phyloP scores from a whole-genome alignment of 2,113 vertebrate species.

The Cephalopholis sonnerati region DNA sequence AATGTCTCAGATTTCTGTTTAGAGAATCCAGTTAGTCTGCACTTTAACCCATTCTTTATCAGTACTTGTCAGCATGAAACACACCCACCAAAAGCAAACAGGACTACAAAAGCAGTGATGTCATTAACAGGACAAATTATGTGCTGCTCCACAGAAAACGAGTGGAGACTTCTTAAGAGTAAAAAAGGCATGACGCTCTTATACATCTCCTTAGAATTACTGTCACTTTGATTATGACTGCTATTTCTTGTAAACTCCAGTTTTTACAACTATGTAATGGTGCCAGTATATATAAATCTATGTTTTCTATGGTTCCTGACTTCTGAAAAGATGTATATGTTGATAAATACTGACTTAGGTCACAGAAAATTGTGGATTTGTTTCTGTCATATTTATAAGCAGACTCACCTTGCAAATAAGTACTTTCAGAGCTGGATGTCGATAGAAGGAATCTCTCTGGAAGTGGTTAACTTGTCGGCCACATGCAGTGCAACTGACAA shows the following conservation, averaged over 20 bases:
- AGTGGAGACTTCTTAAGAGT: neutral
- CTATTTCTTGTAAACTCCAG: neutral
- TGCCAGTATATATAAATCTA: neutral
- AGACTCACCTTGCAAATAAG: slow-evolving; percentile 96
- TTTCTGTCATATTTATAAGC: neutral
- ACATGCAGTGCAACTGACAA: slow-evolving; percentile 97
- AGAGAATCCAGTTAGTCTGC: neutral
- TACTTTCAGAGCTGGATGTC: slow-evolving; percentile 96
- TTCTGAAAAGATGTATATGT: neutral
- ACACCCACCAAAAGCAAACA: neutral
- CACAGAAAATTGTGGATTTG: neutral
- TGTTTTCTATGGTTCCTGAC: neutral
- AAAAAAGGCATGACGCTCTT: too few species aligned
- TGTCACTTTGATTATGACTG: neutral
- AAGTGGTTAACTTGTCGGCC: slow-evolving; percentile 98
- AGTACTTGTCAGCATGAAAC: neutral
- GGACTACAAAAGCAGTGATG: neutral
- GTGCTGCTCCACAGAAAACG: neutral
- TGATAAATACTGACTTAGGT: neutral
- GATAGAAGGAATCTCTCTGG: slow-evolving; percentile 95
- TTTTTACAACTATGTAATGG: neutral
- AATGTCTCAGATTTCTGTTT: too few species aligned
- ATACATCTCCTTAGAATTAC: too few species aligned
- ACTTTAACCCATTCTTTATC: neutral
- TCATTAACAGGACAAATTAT: neutral